Base-by-base conservation (phyloP, 2,888 invertebrate genomes). In the Drosophila macrospina region DNA sequence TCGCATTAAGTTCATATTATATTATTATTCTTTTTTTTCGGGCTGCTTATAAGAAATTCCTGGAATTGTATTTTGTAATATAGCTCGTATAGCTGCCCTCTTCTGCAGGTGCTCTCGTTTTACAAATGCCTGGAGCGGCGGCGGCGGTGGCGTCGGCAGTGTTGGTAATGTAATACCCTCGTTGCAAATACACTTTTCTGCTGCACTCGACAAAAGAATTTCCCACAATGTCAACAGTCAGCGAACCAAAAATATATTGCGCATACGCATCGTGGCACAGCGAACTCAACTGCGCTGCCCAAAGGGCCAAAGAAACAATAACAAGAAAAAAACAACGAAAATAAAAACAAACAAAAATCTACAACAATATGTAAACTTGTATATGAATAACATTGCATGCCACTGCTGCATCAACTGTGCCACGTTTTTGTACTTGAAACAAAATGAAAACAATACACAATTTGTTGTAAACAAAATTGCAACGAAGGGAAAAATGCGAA, bases 151-250 rank as follows among this genome's bases (percentile, higher is more conserved):
- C 24, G 28, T 52, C 30, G 28, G 67, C 28, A 6, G 28, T 16
- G 28, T 52, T 48, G 13, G 81, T 83, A 88, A 82, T 72, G 88
- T 70, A 86, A 82, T 80, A 86, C 59, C 51, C 16, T 11, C 26
- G 54, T 32, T 52, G 13, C 47, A 64, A 50, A 30, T 47, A 59
- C 34, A 36, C 26, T 20, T 80, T 86, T 78, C 55, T 77, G 89
- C 89, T 88, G 89, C 85, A 77, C 61, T 88, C 81, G 60, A 74
- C 74, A 83, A 80, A 79, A 69, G 77, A 86, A 70, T 74, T 83
- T 86, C 83, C 89, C 89, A 83, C 89, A 88, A 88, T 86, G 81
- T 74, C 85, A 80, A 67, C 59, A 63, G 67, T 50, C 68, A 59
- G 54, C 69, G 64, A 50, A 62, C 66, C 55, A 66, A 44, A 34